phyloP scores from a whole-genome alignment of 2,797 vertebrate species.

The Carduelis carduelis region DNA sequence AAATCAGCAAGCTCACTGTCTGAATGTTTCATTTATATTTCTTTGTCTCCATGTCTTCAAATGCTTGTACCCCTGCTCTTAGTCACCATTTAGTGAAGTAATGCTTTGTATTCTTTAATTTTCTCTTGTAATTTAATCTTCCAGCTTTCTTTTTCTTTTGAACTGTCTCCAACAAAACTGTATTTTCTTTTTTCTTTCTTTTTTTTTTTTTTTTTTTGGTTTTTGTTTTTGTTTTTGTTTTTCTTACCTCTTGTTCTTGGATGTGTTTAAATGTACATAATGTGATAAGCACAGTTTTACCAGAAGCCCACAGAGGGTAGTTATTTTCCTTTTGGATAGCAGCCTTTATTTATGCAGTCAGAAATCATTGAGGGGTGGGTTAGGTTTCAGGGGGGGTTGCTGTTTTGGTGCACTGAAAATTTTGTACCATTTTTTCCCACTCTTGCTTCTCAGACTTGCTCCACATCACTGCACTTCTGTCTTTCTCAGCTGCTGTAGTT shows the following conservation, averaged over 20 bases:
- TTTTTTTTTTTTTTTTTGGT: neutral
- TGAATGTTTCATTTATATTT: slow-evolving; percentile 26
- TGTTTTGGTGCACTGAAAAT: neutral
- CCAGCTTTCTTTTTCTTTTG: neutral
- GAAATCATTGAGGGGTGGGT: neutral
- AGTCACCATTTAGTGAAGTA: slow-evolving; percentile 47
- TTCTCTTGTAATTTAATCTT: slow-evolving; percentile 42
- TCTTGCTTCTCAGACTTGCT: slow-evolving; percentile 28
- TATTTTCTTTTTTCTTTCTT: neutral
- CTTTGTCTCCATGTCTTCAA: slow-evolving; percentile 16
- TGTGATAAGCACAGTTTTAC: neutral
- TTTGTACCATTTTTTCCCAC: neutral
- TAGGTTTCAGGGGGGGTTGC: rapidly evolving
- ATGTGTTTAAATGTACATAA: neutral
- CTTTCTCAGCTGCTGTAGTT: slow-evolving; percentile 38
- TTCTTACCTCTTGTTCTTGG: rapidly evolving
- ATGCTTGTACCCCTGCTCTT: slow-evolving; percentile 26
- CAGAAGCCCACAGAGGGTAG: neutral
- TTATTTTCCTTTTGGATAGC: neutral
- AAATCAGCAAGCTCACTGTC: neutral
- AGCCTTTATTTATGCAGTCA: neutral
- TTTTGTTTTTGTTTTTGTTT: rapidly evolving
- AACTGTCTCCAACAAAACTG: neutral
- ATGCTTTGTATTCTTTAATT: slow-evolving; percentile 46
- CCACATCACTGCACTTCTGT: slow-evolving; percentile 39